Evolutionary conservation across 2,888 invertebrate genomes (phyloP), one percentile per base, ranked within the genome.

Genomic region (Harpalus rubripes): DNA sequence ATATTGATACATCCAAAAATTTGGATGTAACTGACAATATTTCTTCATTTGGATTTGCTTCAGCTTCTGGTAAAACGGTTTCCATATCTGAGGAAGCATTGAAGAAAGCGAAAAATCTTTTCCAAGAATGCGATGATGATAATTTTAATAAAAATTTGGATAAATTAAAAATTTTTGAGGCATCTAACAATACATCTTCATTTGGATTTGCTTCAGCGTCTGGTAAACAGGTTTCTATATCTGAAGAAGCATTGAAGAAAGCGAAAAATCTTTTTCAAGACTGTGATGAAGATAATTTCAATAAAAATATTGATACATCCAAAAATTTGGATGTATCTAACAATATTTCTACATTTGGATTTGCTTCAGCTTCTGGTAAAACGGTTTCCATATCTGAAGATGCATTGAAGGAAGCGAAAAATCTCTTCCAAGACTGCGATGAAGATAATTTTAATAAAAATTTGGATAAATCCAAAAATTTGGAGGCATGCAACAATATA

Each of bases 331-430:
- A 26, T 26, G 1, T 26, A 16, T 8, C 76, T 58, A 92, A 90
- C 91, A 85, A 88, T 15, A 41, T 7, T 90, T 16, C 32, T 12
- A 39, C 78, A 8, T 15, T 32, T 56, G 89, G 79, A 39, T 90
- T 90, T 86, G 88, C 89, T 86, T 59, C 79, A 59, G 79, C 79
- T 32, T 89, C 91, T 74, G 90, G 92, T 85, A 92, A 92, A 84
- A 90, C 91, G 84, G 88, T 91, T 16, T 88, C 89, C 8, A 87
- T 92, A 63, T 88, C 90, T 44, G 91, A 92, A 7, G 91, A 91
- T 88, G 91, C 92, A 88, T 91, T 92, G 85, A 63, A 63, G 15
- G 65, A 81, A 44, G 26, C 89, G 44, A 90, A 87, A 86, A 87
- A 65, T n/a, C 26, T 92, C 85, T 91, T 91, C 2, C 88, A 91